Evolutionary conservation across 2,113 vertebrate species (phyloP), one percentile per base, ranked within the genome.

Genomic region (Blennius ocellaris): DNA sequence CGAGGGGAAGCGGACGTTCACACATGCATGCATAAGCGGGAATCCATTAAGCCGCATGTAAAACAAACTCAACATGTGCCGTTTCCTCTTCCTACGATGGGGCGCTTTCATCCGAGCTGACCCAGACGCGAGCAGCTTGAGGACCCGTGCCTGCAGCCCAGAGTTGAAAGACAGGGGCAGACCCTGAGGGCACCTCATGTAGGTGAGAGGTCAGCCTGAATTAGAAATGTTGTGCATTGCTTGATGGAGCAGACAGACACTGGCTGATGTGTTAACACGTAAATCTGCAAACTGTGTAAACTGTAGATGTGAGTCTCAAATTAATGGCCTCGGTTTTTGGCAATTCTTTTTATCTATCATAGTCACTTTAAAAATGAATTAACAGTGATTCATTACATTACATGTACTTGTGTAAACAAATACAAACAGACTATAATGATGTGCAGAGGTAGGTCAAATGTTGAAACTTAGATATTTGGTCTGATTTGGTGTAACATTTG

Each of bases 41-140:
- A 83, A 82, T 86, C 84, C 89, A 89, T 92, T 92, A 88, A 89
- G 91, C 84, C 51, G 58, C 78, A 84, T 89, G 82, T 88, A 87
- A 91, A 92, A 91, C 87, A 92, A 92, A 91, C 87, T 82, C 79
- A 87, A 87, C 84, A 82, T 89, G 90, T 70, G 81, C 78, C 3
- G 84, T 70, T 92, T 92, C 90, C 90, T 88, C 73, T 89, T 92
- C 89, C 87, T 85, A 81, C 71, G 56, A 61, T 11, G 69, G 60
- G 70, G 71, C 66, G 78, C 87, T 87, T 88, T 90, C 65, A 89
- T 89, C 81, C 85, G 65, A 65, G 2, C 56, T 66, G 82, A 83
- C 82, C 87, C 49, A 63, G 51, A 75, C 85, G 66, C 75, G 11
- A 54, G 76, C 85, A 11, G 82, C 89, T 44, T 7, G 12, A 73